Base-by-base conservation (phyloP, 1,140 invertebrate genomes). In the Aphidius gifuensis region DNA sequence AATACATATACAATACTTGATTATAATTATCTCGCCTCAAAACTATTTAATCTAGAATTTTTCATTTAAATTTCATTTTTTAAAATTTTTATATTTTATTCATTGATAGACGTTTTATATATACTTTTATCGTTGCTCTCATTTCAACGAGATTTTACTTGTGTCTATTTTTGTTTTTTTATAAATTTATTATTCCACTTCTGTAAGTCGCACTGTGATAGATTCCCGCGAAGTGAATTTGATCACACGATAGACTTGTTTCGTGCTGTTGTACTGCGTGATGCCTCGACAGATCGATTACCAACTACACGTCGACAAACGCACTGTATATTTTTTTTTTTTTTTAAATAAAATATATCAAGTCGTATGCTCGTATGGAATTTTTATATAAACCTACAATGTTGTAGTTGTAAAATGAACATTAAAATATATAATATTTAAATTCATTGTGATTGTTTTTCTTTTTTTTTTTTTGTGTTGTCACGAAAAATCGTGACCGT, bases 231-330 rank as follows among this genome's bases (percentile, higher is more conserved):
- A 40, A 51, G 45, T 46, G 42, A 42, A 54, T 47, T 62, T 46
- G 61, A 62, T 62, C 61, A 45, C 51, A 44, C 47, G 61, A 62
- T 58, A 58, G 61, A 62, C 55, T 62, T 40, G 55, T 62, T 32
- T 62, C 55, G 61, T 62, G 61, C 58, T 62, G 16, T 48, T 55
- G 56, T 58, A 58, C 61, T 63, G 61, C 61, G 61, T 63, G 61
- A 63, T 56, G 61, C 61, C 55, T 58, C 48, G 56, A 63, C 61
- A 63, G 56, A 63, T 63, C 55, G 56, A 63, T 63, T 63, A 62
- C 56, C 44, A n/a, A 32, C 23, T 32, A 32, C 23, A 48, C 47
- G 48, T 50, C 40, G 49, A 53, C 50, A 40, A 46, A 43, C 43
- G 39, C 49, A 56, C 16, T 16, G 16, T 16, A 16, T 16, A 16